phyloP scores from a whole-genome alignment of 2,888 invertebrate species.

The Drosophila paramelanica region DNA sequence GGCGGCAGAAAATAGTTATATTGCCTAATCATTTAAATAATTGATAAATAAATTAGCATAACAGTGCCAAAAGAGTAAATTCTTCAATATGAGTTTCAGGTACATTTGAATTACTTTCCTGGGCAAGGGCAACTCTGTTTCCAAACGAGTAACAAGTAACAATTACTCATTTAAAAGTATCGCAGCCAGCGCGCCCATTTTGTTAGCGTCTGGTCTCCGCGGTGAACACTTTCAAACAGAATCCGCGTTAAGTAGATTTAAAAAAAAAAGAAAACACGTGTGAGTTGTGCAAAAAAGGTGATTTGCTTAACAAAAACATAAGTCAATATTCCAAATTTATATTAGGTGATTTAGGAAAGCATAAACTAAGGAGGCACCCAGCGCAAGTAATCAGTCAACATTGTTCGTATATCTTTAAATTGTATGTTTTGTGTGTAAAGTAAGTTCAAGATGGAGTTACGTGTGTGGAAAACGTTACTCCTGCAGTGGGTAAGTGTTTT shows the following conservation, averaged over 20 bases:
- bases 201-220: slow-evolving; percentile 14
- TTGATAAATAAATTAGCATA: too few species aligned
- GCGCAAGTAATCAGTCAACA: neutral
- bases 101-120: too few species aligned
- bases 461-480: slow-evolving; percentile 72
- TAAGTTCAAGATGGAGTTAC: slow-evolving; percentile 60
- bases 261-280: neutral
- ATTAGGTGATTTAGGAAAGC: neutral
- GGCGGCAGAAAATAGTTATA: too few species aligned
- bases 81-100: too few species aligned
- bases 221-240: neutral
- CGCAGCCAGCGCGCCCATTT: slow-evolving; percentile 31
- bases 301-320: neutral
- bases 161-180: neutral
- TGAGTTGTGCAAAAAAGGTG: neutral
- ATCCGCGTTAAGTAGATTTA: neutral
- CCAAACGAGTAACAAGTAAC: neutral
- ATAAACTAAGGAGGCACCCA: neutral
- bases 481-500: slow-evolving; percentile 75
- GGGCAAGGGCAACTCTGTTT: neutral
- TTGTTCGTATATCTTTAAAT: neutral
- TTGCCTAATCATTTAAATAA: too few species aligned
- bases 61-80: too few species aligned
- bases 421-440: neutral
- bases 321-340: neutral